phyloP scores from a whole-genome alignment of 2,113 vertebrate species.

The Syngnathus typhle region DNA sequence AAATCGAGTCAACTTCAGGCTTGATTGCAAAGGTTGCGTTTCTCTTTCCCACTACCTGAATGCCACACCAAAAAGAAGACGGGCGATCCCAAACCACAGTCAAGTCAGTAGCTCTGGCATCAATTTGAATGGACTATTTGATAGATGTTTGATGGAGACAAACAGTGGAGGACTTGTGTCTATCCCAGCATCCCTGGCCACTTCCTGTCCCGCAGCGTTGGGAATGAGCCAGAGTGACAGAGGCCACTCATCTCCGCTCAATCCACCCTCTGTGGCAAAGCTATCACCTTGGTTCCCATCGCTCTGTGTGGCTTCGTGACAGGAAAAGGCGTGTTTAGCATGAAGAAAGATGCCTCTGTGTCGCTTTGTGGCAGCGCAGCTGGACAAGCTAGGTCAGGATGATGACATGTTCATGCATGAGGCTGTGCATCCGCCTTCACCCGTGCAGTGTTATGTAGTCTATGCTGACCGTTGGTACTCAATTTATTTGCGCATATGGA shows the following conservation, averaged over 20 bases:
- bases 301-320: slow-evolving; percentile 32
- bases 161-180: slow-evolving; percentile 69
- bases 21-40: neutral
- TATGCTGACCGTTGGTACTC: neutral
- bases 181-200: slow-evolving; percentile 49
- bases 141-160: slow-evolving; percentile 53
- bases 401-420: slow-evolving; percentile 24
- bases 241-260: slow-evolving; percentile 66
- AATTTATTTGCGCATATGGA: no score
- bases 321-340: slow-evolving; percentile 59
- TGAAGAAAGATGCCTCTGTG: slow-evolving; percentile 52
- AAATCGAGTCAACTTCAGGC: neutral
- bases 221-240: slow-evolving; percentile 61
- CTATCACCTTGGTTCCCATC: slow-evolving; percentile 41
- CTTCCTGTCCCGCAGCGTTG: slow-evolving; percentile 67
- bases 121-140: slow-evolving; percentile 64
- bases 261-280: slow-evolving; percentile 52
- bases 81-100: neutral
- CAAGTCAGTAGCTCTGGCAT: slow-evolving; percentile 1
- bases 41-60: slow-evolving; percentile 3
- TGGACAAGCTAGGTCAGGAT: slow-evolving; percentile 42
- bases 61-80: neutral
- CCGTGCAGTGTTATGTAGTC: neutral
- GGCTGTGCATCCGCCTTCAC: neutral
- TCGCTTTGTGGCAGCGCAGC: slow-evolving; percentile 61